A percentile compares a stretch with the other conserved stretches of the same genome.
Conservation (phyloP, 2,888 invertebrate species). For the Melieria picta region DNA sequence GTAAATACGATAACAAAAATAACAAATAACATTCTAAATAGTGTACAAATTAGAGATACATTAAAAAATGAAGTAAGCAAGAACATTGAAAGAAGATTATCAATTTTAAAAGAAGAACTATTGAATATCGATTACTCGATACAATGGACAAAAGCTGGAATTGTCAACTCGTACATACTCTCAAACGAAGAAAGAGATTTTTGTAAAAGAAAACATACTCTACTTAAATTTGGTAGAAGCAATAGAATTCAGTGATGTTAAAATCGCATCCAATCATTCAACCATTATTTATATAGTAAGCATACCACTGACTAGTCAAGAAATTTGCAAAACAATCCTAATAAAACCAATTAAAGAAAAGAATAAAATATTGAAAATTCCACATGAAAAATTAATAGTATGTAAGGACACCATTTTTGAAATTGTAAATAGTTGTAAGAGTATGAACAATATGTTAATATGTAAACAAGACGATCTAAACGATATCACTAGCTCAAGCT, state of each 20-base stretch:
- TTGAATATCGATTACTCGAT: slow-evolving; percentile 34
- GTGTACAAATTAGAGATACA: slow-evolving; percentile 13
- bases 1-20: slow-evolving; percentile 32
- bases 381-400: too few relatives aligned
- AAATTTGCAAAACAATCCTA: too few relatives aligned
- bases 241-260: slow-evolving; percentile 40
- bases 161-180: slow-evolving; percentile 39
- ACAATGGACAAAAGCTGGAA: slow-evolving; percentile 36
- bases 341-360: too few relatives aligned
- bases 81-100: slow-evolving; percentile 34
- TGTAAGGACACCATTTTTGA: too few relatives aligned
- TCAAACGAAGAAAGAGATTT: slow-evolving; percentile 31
- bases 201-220: slow-evolving; percentile 38
- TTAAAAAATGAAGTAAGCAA: slow-evolving; percentile 19
- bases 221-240: slow-evolving; percentile 42
- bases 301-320: slow-evolving; percentile 36
- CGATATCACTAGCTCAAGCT: too few relatives aligned
- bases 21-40: slow-evolving; percentile 33
- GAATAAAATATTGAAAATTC: too few relatives aligned
- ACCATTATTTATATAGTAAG: slow-evolving; percentile 37
- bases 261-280: slow-evolving; percentile 36
- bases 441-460: too few relatives aligned
- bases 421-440: too few relatives aligned
- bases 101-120: slow-evolving; percentile 38
- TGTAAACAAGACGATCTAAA: too few relatives aligned